Conservation (phyloP, 1,140 invertebrate species). For the Seison nebaliae region DNA sequence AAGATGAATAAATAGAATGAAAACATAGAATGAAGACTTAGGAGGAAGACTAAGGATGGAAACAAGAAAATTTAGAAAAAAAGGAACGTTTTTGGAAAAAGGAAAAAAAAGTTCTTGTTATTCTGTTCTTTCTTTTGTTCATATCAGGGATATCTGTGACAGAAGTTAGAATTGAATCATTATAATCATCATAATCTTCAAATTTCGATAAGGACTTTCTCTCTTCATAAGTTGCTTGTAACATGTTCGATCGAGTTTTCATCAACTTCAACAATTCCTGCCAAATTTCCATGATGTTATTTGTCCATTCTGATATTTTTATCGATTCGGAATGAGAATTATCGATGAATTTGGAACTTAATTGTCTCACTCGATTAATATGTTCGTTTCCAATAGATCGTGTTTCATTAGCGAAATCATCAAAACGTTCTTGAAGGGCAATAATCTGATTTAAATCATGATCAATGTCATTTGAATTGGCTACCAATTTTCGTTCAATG, state of each 20-base stretch:
- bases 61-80: too few species aligned
- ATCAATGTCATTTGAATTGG: constrained; percentile 80
- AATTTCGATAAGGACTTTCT: constrained; percentile 99
- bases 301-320: constrained; percentile 93
- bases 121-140: too few species aligned
- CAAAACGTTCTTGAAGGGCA: constrained; percentile 60
- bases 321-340: constrained; percentile 85
- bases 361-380: constrained; percentile 67
- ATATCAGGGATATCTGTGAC: too few species aligned
- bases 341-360: constrained; percentile 74
- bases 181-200: too few species aligned
- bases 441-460: constrained; percentile 97
- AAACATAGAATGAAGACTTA: too few species aligned
- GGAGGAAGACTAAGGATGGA: too few species aligned
- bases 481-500: constrained; percentile 76
- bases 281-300: constrained; percentile 88
- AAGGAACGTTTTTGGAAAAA: too few species aligned
- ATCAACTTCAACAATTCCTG: constrained; percentile 89
- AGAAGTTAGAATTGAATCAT: too few species aligned
- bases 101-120: too few species aligned
- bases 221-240: constrained; percentile 71
- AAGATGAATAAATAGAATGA: too few species aligned
- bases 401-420: constrained; percentile 84
- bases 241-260: constrained; percentile 80
- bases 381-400: constrained; percentile 76